Evolutionary conservation across 37 sponge, comb jelly and placozoan species (phyloP), one percentile per base, ranked within the genome.

Genomic region (Diacarnus erythraeanus): DNA sequence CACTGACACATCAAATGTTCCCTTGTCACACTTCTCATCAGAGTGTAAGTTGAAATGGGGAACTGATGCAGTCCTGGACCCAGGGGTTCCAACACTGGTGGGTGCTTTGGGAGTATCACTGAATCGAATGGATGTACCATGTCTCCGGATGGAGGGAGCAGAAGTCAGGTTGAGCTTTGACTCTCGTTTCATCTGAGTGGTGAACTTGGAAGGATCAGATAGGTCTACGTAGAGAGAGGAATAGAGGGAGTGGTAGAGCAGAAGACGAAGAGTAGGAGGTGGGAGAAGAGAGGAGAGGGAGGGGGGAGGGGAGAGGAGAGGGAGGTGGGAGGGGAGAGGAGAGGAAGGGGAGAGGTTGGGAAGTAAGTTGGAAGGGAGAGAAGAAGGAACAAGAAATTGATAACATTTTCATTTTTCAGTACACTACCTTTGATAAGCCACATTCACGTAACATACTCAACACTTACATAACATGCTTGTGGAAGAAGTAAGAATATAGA

Each of bases 391-490:
- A n/a, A n/a, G n/a, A n/a, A n/a, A n/a, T n/a, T n/a, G n/a, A n/a
- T n/a, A n/a, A n/a, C n/a, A n/a, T n/a, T n/a, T n/a, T n/a, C n/a
- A n/a, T n/a, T n/a, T n/a, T n/a, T n/a, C n/a, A n/a, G n/a, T n/a
- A n/a, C n/a, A n/a, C n/a, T n/a, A n/a, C n/a, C n/a, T n/a, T n/a
- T n/a, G n/a, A n/a, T n/a, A n/a, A n/a, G n/a, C n/a, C n/a, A n/a
- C n/a, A n/a, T n/a, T n/a, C n/a, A n/a, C n/a, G n/a, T n/a, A n/a
- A n/a, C n/a, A n/a, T n/a, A n/a, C n/a, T n/a, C n/a, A n/a, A n/a
- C n/a, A 30, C 85, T 57, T 61, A 84, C 85, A 77, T 3, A 84
- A 72, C n/a, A 84, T 84, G 85, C 78, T 84, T 27, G 77, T 77
- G 37, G 69, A 40, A n/a, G 68, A 56, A 33, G 35, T 44, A 18